These are phyloP conservation scores for Erynnis tages DNA, from an alignment of 2,888 invertebrate species.

Conservation along the genomic window DNA sequence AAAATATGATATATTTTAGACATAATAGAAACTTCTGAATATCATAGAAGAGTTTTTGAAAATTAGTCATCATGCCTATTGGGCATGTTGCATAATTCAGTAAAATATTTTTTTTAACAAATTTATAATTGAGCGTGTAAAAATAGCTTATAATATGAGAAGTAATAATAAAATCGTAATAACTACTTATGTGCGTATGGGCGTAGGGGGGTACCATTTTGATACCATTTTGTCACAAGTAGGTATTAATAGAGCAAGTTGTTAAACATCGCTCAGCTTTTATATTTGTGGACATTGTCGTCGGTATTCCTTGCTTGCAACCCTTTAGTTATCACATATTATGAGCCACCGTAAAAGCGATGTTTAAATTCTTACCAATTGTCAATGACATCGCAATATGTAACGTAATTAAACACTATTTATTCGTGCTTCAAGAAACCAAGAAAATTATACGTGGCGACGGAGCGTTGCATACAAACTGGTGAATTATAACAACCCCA, in stretches of 20 bases:
- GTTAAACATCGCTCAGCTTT: background rate
- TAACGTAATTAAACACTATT: slow-evolving; percentile 11
- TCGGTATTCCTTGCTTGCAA: slow-evolving; percentile 1
- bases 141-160: too few species aligned
- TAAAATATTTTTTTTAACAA: too few species aligned
- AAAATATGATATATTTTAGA: too few species aligned
- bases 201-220: too few species aligned
- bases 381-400: slow-evolving; percentile 12
- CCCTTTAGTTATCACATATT: slow-evolving; percentile 1
- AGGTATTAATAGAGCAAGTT: background rate
- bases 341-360: background rate
- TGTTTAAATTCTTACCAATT: slow-evolving; percentile 21
- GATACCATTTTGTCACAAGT: too few species aligned
- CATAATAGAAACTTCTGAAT: too few species aligned
- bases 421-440: slow-evolving; percentile 10
- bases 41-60: too few species aligned
- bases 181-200: too few species aligned
- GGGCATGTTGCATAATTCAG: too few species aligned
- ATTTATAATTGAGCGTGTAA: too few species aligned
- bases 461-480: slow-evolving; percentile 19
- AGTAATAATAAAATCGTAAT: too few species aligned
- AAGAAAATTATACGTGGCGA: slow-evolving; percentile 15
- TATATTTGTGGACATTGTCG: background rate
- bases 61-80: too few species aligned
- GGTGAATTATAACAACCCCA: slow-evolving; percentile 15